Conservation (phyloP, 2,113 vertebrate species). For the Oreochromis tanganicae region DNA sequence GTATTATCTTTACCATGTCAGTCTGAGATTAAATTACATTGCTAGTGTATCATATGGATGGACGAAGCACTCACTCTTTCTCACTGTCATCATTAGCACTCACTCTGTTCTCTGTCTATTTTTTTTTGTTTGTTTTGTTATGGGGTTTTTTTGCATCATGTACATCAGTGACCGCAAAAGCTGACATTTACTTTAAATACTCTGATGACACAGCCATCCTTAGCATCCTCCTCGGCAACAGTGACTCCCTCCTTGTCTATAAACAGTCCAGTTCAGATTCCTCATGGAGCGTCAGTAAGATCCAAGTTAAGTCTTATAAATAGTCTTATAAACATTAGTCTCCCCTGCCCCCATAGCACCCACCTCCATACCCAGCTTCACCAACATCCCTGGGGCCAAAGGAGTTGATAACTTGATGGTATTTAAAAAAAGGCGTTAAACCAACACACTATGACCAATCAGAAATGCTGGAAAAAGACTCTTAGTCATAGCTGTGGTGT, state of each 20-base stretch:
- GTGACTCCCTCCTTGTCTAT: not conserved
- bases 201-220: not conserved
- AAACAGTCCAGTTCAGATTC: not conserved
- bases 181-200: not conserved
- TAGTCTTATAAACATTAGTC: not conserved
- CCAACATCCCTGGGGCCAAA: not conserved
- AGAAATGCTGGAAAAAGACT: not conserved
- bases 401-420: not conserved
- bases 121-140: not conserved
- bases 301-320: not conserved
- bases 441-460: not conserved
- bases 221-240: not conserved
- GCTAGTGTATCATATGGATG: not conserved
- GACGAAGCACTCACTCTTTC: not conserved
- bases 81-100: slow-evolving; percentile 1
- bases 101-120: not conserved
- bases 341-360: not conserved
- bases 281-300: not conserved
- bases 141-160: not conserved
- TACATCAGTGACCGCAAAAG: not conserved
- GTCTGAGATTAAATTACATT: slow-evolving; percentile 4
- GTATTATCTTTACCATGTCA: not conserved
- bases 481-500: not conserved
- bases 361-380: not conserved
- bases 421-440: not conserved